Conservation (phyloP, 2,113 vertebrate genomes). For the Hyla sarda region DNA sequence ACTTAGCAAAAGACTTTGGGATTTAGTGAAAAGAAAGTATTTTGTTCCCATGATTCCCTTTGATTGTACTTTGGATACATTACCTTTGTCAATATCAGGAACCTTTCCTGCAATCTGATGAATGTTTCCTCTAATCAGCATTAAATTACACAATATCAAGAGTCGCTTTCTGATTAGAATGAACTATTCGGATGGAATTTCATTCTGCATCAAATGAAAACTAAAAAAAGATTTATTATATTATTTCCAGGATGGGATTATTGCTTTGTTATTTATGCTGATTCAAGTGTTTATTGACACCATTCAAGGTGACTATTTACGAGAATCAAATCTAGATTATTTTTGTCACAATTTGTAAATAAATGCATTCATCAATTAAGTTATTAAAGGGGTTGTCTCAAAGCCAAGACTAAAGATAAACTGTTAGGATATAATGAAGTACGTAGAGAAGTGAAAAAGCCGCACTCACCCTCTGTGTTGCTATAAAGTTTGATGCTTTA, state of each 20-base stretch:
- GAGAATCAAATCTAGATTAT: not conserved
- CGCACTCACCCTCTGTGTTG: no score
- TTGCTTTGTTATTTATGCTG: not conserved
- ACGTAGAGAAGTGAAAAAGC: no score
- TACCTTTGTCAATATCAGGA: not conserved
- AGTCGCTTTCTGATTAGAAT: constrained; percentile 15
- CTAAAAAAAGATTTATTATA: not conserved
- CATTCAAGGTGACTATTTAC: not conserved
- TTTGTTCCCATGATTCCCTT: not conserved
- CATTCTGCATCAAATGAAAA: constrained; percentile 3
- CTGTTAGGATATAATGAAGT: not conserved
- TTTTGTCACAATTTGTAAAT: not conserved
- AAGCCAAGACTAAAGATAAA: not conserved
- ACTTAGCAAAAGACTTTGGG: not conserved
- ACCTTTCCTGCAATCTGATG: not conserved
- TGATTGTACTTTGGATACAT: constrained; percentile 2
- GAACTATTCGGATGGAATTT: not conserved
- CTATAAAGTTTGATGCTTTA: no score
- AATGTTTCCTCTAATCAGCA: not conserved
- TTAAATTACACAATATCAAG: constrained; percentile 7
- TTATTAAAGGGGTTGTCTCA: not conserved
- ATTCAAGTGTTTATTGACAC: not conserved
- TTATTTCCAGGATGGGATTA: not conserved
- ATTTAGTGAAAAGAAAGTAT: not conserved
- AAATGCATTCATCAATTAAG: not conserved